Conservation (phyloP, 2,797 vertebrate genomes). For the Simalia tracyae region DNA sequence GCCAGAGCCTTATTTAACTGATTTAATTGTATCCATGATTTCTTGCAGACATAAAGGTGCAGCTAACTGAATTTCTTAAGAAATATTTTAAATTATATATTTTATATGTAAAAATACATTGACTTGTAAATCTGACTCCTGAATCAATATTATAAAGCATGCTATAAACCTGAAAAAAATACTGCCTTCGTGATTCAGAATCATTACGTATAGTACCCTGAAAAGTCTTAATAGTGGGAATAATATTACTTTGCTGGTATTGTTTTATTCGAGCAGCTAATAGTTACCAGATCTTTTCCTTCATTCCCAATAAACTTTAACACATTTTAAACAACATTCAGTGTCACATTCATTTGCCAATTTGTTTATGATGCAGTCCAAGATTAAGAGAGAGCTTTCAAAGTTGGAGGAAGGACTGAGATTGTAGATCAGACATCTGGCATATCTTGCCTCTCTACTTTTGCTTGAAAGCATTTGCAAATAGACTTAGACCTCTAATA, state of each 20-base stretch:
- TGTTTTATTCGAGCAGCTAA: background rate
- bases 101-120: background rate
- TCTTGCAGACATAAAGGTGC: background rate
- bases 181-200: background rate
- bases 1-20: background rate
- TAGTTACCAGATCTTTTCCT: background rate
- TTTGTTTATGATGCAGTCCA: background rate
- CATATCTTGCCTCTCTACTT: background rate
- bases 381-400: background rate
- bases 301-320: background rate
- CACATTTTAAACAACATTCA: background rate
- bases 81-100: background rate
- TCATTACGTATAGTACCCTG: background rate
- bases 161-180: background rate
- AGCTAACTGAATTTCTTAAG: background rate
- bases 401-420: background rate
- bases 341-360: background rate
- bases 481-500: background rate
- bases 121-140: background rate
- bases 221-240: background rate
- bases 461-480: background rate
- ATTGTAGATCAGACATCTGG: background rate
- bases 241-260: background rate
- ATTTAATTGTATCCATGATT: background rate
- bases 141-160: background rate